Percentiles rank a stretch among this genome's conserved stretches.
These are phyloP conservation scores for Didymodactylos carnosus DNA, from an alignment of 2,888 invertebrate species.

Conservation along the genomic window DNA sequence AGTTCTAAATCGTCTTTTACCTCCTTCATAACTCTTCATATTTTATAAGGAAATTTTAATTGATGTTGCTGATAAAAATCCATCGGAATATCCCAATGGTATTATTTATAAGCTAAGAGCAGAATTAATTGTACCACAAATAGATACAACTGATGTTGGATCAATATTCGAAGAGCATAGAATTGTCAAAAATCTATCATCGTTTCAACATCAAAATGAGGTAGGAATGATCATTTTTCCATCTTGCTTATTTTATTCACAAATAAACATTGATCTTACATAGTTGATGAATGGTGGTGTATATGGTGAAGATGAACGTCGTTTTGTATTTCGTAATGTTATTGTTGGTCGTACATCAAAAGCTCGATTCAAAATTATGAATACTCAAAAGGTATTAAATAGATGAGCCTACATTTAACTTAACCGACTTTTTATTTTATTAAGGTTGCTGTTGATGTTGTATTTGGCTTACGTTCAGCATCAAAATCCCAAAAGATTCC, in stretches of 20 bases:
- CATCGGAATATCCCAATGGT: conserved; percentile 24
- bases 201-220: background rate
- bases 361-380: conserved; percentile 33
- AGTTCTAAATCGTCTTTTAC: background rate
- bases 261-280: background rate
- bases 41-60: conserved; percentile 26
- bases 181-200: conserved; percentile 17
- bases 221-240: background rate
- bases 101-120: conserved; percentile 30
- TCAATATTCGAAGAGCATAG: conserved; percentile 35
- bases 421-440: conserved; percentile 16
- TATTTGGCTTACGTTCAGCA: background rate
- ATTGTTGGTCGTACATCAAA: conserved; percentile 31
- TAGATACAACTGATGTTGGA: conserved; percentile 24
- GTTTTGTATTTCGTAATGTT: conserved; percentile 33
- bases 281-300: conserved; percentile 24
- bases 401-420: conserved; percentile 19
- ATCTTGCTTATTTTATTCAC: background rate
- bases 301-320: conserved; percentile 32
- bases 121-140: conserved; percentile 28
- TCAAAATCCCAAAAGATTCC: background rate
- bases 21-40: background rate
- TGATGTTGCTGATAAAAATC: conserved; percentile 31
- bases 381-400: conserved; percentile 29
- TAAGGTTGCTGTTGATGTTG: conserved; percentile 1